phyloP scores from a whole-genome alignment of 2,797 vertebrate species.

The Balearica regulorum region DNA sequence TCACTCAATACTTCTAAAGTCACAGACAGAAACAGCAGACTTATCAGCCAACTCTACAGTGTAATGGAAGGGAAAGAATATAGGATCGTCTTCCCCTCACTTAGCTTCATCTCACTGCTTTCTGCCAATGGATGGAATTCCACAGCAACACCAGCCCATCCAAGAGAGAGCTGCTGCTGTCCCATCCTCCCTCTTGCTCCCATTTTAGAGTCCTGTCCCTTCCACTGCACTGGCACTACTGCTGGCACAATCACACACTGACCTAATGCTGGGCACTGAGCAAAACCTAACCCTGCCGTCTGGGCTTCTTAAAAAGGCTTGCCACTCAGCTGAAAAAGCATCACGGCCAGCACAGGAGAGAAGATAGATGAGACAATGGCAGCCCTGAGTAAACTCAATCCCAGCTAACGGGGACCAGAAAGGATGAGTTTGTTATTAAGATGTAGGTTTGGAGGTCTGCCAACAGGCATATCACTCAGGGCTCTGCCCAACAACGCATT shows the following conservation, averaged over 20 bases:
- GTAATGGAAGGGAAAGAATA: neutral
- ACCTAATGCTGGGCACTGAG: neutral
- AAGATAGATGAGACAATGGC: neutral
- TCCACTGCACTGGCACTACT: neutral
- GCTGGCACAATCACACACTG: neutral
- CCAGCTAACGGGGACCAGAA: neutral
- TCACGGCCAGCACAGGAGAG: neutral
- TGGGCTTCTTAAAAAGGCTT: neutral
- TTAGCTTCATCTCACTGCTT: neutral
- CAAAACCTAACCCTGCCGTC: neutral
- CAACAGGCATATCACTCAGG: neutral
- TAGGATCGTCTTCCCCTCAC: neutral
- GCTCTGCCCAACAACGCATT: neutral
- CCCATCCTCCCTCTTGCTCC: neutral
- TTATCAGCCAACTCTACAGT: neutral
- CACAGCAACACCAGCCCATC: neutral
- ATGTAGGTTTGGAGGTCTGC: neutral
- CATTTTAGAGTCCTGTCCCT: neutral
- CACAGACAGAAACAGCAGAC: neutral
- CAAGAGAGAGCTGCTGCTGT: neutral
- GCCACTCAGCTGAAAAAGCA: neutral
- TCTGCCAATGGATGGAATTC: neutral
- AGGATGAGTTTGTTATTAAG: neutral
- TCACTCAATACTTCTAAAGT: neutral
- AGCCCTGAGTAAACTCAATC: neutral